Percentiles rank a stretch among this genome's conserved stretches.
Evolutionary conservation across 2,113 vertebrate species (phyloP).

Genomic region (Mormoops blainvillei): DNA sequence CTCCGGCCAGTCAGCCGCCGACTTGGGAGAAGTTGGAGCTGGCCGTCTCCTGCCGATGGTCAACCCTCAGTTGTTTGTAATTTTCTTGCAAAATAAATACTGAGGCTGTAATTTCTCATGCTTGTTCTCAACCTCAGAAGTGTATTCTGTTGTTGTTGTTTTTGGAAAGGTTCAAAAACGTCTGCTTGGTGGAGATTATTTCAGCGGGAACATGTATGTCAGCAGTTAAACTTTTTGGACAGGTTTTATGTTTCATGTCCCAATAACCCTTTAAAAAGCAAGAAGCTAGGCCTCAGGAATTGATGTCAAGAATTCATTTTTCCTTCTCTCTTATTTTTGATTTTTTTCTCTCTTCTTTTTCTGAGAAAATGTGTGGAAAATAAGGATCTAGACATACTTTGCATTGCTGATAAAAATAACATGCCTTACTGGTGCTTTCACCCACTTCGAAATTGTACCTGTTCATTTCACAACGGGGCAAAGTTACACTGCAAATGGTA

Average conservation of each 20-base stretch:
- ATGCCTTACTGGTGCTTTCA: not conserved
- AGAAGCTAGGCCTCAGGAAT: not conserved
- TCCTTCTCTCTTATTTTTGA: not conserved
- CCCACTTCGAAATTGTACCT: not conserved
- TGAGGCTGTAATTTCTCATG: slow-evolving; percentile 54
- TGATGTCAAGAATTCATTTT: slow-evolving; percentile 7
- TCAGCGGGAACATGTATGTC: slow-evolving; percentile 14
- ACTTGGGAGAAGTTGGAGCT: not conserved
- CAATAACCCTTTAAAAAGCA: slow-evolving; percentile 28
- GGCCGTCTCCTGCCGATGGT: not conserved
- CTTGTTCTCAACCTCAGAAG: slow-evolving; percentile 37
- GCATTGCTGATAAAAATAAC: slow-evolving; percentile 41
- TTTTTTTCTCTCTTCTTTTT: not conserved
- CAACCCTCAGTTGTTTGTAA: slow-evolving; percentile 47
- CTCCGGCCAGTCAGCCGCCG: not conserved
- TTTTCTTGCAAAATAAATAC: slow-evolving; percentile 67
- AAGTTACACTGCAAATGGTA: not conserved
- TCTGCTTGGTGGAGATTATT: slow-evolving; percentile 14
- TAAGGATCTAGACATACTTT: not conserved
- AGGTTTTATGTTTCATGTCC: not conserved
- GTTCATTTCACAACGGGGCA: not conserved
- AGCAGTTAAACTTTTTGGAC: slow-evolving; percentile 16
- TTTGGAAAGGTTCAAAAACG: slow-evolving; percentile 18
- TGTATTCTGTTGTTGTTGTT: slow-evolving; percentile 59
- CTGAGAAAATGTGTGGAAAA: slow-evolving; percentile 39